These are phyloP conservation scores for Ahaetulla prasina DNA, from an alignment of 2,113 vertebrate species.

Conservation along the genomic window DNA sequence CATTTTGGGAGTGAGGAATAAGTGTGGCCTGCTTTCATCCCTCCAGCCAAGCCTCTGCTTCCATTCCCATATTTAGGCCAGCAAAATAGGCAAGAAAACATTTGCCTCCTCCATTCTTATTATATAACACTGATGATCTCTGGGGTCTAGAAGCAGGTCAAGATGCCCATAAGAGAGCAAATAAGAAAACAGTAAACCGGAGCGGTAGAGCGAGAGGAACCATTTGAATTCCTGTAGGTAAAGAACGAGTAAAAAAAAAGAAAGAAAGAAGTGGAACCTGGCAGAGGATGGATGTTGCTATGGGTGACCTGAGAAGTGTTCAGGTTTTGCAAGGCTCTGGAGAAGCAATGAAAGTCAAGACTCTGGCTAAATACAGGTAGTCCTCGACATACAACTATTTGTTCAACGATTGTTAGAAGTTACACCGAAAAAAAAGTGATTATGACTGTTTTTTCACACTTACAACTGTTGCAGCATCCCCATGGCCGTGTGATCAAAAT, in stretches of 20 bases:
- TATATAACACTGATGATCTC: background rate
- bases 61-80: background rate
- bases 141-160: background rate
- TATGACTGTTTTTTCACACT: background rate
- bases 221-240: background rate
- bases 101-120: background rate
- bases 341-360: background rate
- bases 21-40: background rate
- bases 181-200: background rate
- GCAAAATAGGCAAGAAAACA: background rate
- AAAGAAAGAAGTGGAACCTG: constrained; percentile 17
- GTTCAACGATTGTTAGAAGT: background rate
- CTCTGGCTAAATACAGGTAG: background rate
- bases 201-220: background rate
- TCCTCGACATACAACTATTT: background rate
- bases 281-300: constrained; percentile 31
- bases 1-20: background rate
- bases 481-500: background rate
- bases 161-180: background rate
- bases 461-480: too few relatives aligned
- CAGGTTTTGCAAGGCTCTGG: background rate
- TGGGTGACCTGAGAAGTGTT: constrained; percentile 28
- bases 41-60: background rate
- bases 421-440: background rate
- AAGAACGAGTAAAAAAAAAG: background rate